Conservation (phyloP, 1,140 invertebrate species). For the Danaus melanippus region DNA sequence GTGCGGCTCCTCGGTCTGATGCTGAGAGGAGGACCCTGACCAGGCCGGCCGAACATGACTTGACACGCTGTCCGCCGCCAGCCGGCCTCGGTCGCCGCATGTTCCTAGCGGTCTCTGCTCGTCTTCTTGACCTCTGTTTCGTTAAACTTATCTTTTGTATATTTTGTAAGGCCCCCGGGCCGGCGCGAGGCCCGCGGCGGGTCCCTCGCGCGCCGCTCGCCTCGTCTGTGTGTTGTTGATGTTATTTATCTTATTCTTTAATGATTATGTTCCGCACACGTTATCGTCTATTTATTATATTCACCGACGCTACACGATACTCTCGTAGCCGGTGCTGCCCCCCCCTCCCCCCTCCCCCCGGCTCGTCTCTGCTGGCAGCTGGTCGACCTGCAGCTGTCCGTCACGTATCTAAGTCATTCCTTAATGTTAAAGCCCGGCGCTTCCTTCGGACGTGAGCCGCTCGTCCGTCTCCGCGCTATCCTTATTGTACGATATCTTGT, state of each 20-base stretch:
- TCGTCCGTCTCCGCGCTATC: conserved; percentile 18
- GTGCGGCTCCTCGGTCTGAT: too few relatives aligned
- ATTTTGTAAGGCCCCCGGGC: neutral
- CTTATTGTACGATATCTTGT: conserved; percentile 49
- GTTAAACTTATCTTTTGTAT: too few relatives aligned
- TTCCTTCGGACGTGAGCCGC: conserved; percentile 2
- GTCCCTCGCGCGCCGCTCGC: conserved; percentile 4
- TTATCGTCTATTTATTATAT: too few relatives aligned
- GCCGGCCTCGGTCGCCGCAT: conserved; percentile 2
- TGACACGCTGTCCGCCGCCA: neutral
- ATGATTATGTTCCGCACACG: too few relatives aligned
- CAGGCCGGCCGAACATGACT: neutral
- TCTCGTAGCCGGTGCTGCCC: too few relatives aligned
- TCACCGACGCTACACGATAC: too few relatives aligned
- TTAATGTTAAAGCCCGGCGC: conserved; percentile 31
- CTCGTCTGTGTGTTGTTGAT: neutral
- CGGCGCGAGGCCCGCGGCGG: neutral
- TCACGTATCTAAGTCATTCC: conserved; percentile 46
- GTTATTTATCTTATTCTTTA: too few relatives aligned
- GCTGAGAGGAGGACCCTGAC: neutral
- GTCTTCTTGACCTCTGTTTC: too few relatives aligned
- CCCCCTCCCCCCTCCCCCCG: too few relatives aligned
- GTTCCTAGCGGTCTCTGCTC: too few relatives aligned
- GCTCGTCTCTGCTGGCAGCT: neutral
- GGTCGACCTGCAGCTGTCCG: neutral